phyloP scores from a whole-genome alignment of 2,113 vertebrate genomes.

The Beaufortia kweichowensis region DNA sequence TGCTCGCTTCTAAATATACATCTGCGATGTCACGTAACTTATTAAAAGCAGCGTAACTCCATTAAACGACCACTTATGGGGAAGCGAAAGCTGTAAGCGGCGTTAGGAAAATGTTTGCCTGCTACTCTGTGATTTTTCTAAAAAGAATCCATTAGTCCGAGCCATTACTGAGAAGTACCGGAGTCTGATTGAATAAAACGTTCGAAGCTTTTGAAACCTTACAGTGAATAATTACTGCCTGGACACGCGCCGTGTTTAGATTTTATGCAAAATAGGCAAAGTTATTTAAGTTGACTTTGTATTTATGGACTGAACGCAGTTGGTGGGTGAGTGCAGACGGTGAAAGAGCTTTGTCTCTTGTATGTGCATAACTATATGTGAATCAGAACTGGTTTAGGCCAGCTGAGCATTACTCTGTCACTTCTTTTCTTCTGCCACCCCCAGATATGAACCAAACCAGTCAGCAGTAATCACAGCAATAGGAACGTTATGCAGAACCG shows the following conservation, averaged over 20 bases:
- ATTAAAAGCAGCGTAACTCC: background rate
- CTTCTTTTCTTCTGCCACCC: slow-evolving; percentile 45
- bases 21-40: slow-evolving; percentile 22
- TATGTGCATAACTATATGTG: slow-evolving; percentile 28
- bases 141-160: slow-evolving; percentile 42
- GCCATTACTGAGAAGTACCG: slow-evolving; percentile 39
- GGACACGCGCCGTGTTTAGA: slow-evolving; percentile 20
- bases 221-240: slow-evolving; percentile 39
- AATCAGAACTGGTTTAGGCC: slow-evolving; percentile 45
- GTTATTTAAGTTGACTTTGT: slow-evolving; percentile 15
- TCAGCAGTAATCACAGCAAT: slow-evolving; percentile 51
- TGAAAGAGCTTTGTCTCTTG: slow-evolving; percentile 14
- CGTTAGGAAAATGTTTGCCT: slow-evolving; percentile 35
- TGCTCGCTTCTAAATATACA: slow-evolving; percentile 12
- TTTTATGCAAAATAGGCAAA: slow-evolving; percentile 43
- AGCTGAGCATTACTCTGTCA: slow-evolving; percentile 19
- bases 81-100: slow-evolving; percentile 21
- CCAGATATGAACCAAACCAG: slow-evolving; percentile 48
- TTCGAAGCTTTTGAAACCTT: slow-evolving; percentile 34
- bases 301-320: slow-evolving; percentile 6
- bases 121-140: slow-evolving; percentile 19
- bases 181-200: slow-evolving; percentile 45
- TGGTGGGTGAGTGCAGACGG: background rate
- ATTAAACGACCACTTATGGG: slow-evolving; percentile 1
- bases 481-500: slow-evolving; percentile 5